These are phyloP conservation scores for Nymphalis c-album DNA, from an alignment of 2,888 invertebrate species.

Conservation along the genomic window DNA sequence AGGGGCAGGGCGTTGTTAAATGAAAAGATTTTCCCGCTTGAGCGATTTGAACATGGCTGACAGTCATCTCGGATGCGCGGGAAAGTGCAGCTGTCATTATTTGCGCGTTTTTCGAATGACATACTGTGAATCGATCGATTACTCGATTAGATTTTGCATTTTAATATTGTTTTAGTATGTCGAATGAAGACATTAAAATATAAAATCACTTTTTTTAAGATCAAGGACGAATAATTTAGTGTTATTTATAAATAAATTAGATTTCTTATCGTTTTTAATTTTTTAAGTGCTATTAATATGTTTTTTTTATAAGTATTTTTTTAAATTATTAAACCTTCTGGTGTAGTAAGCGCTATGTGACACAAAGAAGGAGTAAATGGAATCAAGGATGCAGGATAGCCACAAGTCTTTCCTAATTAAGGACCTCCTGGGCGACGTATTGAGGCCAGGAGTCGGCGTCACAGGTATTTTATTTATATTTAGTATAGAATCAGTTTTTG, in stretches of 20 bases:
- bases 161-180: neutral
- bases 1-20: constrained; percentile 78
- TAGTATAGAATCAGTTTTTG: neutral
- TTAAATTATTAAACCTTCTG: neutral
- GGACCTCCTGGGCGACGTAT: constrained; percentile 90
- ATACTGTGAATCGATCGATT: constrained; percentile 34
- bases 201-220: neutral
- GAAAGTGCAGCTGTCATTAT: constrained; percentile 61
- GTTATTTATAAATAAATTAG: neutral
- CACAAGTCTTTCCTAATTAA: constrained; percentile 92
- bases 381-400: constrained; percentile 81
- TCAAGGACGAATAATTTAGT: neutral
- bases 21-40: constrained; percentile 76
- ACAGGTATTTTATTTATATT: constrained; percentile 26
- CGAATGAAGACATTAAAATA: neutral
- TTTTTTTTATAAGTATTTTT: neutral
- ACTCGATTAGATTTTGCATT: constrained; percentile 15
- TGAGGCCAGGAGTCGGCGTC: constrained; percentile 60
- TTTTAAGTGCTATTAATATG: neutral
- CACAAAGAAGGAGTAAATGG: constrained; percentile 43
- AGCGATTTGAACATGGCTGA: constrained; percentile 73
- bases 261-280: neutral
- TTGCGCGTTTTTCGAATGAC: constrained; percentile 37
- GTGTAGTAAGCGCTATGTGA: constrained; percentile 9
- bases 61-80: constrained; percentile 69